These are phyloP conservation scores for Pelobates fuscus DNA, from an alignment of 2,113 vertebrate species.

Conservation along the genomic window DNA sequence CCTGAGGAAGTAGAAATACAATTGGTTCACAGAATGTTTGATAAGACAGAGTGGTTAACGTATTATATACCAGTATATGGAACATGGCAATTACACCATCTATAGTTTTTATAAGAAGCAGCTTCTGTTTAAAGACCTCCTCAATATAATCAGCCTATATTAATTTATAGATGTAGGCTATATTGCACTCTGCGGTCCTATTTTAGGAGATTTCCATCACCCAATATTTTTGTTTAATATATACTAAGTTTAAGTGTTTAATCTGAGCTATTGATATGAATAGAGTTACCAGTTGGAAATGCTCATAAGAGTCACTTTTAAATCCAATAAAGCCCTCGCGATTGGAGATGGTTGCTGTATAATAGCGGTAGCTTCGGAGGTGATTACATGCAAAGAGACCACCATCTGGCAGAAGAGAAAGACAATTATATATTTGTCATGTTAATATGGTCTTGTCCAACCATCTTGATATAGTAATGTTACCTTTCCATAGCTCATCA, in stretches of 20 bases:
- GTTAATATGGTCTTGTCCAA: not conserved
- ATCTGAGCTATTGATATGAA: not conserved
- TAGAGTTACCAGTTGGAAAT: conserved; percentile 55
- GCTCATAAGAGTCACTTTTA: conserved; percentile 40
- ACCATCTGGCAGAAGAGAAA: not conserved
- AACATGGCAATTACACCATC: not conserved
- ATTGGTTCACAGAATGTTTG: too few species aligned
- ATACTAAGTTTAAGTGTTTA: too few species aligned
- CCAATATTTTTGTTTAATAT: too few species aligned
- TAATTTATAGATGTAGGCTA: not conserved
- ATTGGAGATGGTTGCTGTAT: conserved; percentile 58
- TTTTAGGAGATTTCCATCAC: too few species aligned
- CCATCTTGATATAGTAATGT: not conserved
- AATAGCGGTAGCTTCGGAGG: conserved; percentile 61
- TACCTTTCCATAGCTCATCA: not conserved
- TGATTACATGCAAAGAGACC: conserved; percentile 49
- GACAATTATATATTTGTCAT: not conserved
- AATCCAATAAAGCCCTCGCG: conserved; percentile 53
- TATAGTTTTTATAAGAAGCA: not conserved
- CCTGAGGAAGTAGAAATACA: conserved; percentile 59
- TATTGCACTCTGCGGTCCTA: too few species aligned
- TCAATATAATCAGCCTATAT: not conserved
- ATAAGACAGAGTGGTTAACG: not conserved
- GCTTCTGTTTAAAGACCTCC: too few species aligned
- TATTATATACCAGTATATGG: not conserved